Base-by-base conservation (phyloP, 1,140 invertebrate species). In the Amyelois transitella region DNA sequence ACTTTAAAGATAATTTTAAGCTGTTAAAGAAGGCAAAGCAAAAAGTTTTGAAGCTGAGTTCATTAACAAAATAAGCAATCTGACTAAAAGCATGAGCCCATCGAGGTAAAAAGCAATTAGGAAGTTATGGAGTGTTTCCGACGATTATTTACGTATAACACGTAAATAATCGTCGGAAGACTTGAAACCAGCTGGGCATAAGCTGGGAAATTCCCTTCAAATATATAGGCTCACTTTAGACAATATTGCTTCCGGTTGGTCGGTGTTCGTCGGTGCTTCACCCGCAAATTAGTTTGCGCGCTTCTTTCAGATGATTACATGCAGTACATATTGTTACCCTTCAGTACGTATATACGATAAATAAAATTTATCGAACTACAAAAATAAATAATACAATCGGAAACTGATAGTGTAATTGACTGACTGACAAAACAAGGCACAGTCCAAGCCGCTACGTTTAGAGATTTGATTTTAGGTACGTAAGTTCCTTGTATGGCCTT, bases 11-110 rank as follows among this genome's bases (percentile, higher is more conserved):
- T 66, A 64, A 74, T 65, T 73, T 64, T 55, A 48, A 60, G 62
- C 64, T 73, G 55, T 67, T 65, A 58, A 66, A 62, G 66, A 64
- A 60, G 58, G 44, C 50, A 61, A 65, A 66, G 61, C 64, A 69
- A 77, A 71, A 80, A 75, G 62, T 74, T 76, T 68, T 45, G 53
- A 65, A 66, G 63, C 62, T 63, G 56, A 74, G 68, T 77, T 81
- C 69, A 76, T 83, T 79, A 83, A 76, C 72, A 71, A 81, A 83
- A 79, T 79, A 77, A 79, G 80, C 77, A 83, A 83, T 81, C 70
- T 69, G 67, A 70, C 76, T 81, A 79, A 83, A 83, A 83, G 80
- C 80, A 79, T 65, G 69, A 62, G 54, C 72, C 67, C 66, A 74
- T 66, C 66, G 76, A 77, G 74, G 77, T 83, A 76, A 77, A 82